These are phyloP conservation scores for Naso thynnoides DNA, from an alignment of 2,797 vertebrate genomes.

Conservation along the genomic window DNA sequence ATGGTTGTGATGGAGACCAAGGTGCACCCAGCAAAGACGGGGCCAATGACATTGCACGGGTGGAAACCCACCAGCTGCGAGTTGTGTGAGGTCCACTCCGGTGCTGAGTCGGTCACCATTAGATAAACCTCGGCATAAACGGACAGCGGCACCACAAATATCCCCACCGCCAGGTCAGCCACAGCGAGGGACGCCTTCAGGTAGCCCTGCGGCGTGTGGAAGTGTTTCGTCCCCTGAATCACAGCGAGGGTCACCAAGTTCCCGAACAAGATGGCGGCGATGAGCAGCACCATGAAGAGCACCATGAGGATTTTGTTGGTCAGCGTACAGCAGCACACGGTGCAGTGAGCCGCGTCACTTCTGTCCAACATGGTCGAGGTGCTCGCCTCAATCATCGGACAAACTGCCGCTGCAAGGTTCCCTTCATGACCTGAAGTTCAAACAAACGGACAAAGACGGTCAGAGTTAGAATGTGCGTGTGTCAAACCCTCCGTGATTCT, in stretches of 20 bases:
- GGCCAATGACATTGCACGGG: constrained; percentile 84
- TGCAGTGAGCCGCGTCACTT: constrained; percentile 69
- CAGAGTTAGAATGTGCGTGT: not conserved
- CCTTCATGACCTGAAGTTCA: constrained; percentile 48
- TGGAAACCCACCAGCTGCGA: constrained; percentile 78
- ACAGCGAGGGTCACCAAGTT: constrained; percentile 86
- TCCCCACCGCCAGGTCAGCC: constrained; percentile 85
- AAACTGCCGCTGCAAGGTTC: not conserved
- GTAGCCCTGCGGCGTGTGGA: constrained; percentile 86
- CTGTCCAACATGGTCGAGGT: constrained; percentile 54
- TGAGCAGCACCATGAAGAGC: constrained; percentile 84
- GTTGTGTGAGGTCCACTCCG: constrained; percentile 76
- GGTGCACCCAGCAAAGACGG: constrained; percentile 87
- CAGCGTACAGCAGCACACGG: constrained; percentile 82
- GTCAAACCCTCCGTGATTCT: too few relatives aligned
- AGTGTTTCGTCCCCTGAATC: constrained; percentile 81
- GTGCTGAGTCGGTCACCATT: constrained; percentile 70
- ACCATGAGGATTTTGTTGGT: constrained; percentile 81
- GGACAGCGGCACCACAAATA: constrained; percentile 85
- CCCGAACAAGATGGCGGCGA: constrained; percentile 82
- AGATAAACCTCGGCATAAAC: constrained; percentile 84
- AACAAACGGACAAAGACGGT: not conserved
- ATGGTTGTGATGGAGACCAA: constrained; percentile 88
- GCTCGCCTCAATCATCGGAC: constrained; percentile 57
- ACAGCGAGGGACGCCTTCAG: constrained; percentile 86